Evolutionary conservation across 2,797 vertebrate species (phyloP).

Genomic region (Hippoglossus hippoglossus): DNA sequence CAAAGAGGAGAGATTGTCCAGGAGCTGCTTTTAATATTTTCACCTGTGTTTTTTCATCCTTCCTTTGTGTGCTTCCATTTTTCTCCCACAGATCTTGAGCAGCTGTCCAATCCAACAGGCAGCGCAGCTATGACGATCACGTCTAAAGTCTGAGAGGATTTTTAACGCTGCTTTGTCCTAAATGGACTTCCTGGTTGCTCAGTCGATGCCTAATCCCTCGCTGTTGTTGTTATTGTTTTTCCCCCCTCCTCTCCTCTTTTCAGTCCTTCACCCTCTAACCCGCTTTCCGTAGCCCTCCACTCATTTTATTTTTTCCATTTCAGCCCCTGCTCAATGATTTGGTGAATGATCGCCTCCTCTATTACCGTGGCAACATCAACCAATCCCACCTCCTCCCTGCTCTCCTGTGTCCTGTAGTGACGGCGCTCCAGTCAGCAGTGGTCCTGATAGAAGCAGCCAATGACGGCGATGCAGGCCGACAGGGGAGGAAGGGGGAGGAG

Average conservation of each 20-base stretch:
- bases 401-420: constrained; percentile 57
- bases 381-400: constrained; percentile 52
- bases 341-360: constrained; percentile 71
- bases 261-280: constrained; percentile 48
- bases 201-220: constrained; percentile 73
- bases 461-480: constrained; percentile 50
- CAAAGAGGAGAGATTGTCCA: neutral
- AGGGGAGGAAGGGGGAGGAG: constrained; percentile 34
- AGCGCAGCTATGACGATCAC: constrained; percentile 44
- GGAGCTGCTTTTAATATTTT: constrained; percentile 21
- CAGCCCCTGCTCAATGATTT: constrained; percentile 51
- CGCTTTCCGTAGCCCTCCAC: constrained; percentile 41
- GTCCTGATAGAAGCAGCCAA: constrained; percentile 74
- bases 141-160: constrained; percentile 33
- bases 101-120: constrained; percentile 54
- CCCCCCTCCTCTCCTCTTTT: constrained; percentile 35
- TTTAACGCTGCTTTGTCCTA: constrained; percentile 58
- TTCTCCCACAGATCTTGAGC: constrained; percentile 37
- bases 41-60: constrained; percentile 44
- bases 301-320: constrained; percentile 48
- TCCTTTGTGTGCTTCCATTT: constrained; percentile 37
- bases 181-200: constrained; percentile 65
- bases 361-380: constrained; percentile 71
- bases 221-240: constrained; percentile 60
- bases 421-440: constrained; percentile 70